phyloP scores from a whole-genome alignment of 2,797 vertebrate species.

The Anableps anableps region DNA sequence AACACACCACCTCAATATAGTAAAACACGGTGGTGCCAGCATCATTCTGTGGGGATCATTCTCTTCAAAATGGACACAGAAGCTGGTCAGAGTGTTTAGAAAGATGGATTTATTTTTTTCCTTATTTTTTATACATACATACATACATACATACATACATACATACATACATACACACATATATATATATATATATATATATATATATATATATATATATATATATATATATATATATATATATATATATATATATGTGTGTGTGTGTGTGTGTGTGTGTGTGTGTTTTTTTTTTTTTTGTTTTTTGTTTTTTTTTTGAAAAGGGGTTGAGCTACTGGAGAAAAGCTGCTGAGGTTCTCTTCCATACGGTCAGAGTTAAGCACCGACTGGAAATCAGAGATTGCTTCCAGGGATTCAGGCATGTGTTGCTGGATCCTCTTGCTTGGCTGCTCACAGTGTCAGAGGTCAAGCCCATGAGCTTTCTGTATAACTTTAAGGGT shows the following conservation, averaged over 20 bases:
- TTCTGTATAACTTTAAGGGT: neutral
- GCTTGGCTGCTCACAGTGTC: slow-evolving; percentile 11
- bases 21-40: neutral
- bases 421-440: neutral
- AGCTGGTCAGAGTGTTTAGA: too few species aligned
- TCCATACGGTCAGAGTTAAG: neutral
- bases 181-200: too few species aligned
- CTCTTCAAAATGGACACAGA: too few species aligned
- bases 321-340: neutral
- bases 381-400: neutral
- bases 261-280: too few species aligned
- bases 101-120: neutral
- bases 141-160: too few species aligned
- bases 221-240: too few species aligned
- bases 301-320: neutral
- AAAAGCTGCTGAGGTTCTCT: neutral
- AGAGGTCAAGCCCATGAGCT: slow-evolving; percentile 17
- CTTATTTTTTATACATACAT: too few species aligned
- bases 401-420: slow-evolving; percentile 10
- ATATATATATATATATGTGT: too few species aligned
- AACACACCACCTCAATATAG: neutral
- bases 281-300: neutral
- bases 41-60: neutral
- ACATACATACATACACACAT: too few species aligned
- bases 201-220: too few species aligned